phyloP scores from a whole-genome alignment of 1,140 invertebrate species.

The Tigriopus japonicus region DNA sequence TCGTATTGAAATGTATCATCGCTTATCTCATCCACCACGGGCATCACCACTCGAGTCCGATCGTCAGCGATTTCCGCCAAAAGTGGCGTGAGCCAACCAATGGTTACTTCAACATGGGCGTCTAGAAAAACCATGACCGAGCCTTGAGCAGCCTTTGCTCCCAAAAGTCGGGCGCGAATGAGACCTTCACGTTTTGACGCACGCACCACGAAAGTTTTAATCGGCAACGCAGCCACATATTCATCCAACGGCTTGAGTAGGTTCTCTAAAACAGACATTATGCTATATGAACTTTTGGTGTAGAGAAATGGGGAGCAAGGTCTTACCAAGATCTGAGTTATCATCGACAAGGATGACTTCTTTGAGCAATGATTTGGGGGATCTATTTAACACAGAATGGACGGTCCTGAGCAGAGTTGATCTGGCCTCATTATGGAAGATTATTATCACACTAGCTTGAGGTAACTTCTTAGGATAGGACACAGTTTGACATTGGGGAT shows the following conservation, averaged over 20 bases:
- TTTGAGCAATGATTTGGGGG: conserved; percentile 47
- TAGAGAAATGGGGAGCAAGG: too few species aligned
- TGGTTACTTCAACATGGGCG: conserved; percentile 79
- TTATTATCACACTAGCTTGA: conserved; percentile 58
- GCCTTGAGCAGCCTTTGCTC: conserved; percentile 53
- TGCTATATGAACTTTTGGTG: too few species aligned
- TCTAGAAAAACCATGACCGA: conserved; percentile 73
- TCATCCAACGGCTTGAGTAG: conserved; percentile 47
- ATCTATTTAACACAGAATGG: conserved; percentile 61
- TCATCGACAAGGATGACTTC: conserved; percentile 89
- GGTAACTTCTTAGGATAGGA: conserved; percentile 37
- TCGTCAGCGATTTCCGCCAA: conserved; percentile 51
- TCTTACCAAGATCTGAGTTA: conserved; percentile 53
- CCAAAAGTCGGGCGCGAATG: conserved; percentile 63
- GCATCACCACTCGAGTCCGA: conserved; percentile 55
- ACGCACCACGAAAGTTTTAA: conserved; percentile 45
- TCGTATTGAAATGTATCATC: conserved; percentile 77
- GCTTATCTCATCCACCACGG: conserved; percentile 85
- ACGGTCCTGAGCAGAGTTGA: conserved; percentile 67
- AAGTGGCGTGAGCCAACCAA: conserved; percentile 73
- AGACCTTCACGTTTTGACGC: conserved; percentile 51
- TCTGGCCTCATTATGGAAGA: conserved; percentile 86
- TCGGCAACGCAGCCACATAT: conserved; percentile 46
- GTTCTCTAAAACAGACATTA: too few species aligned
- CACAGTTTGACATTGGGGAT: conserved; percentile 33